Base-by-base conservation (phyloP, 2,888 invertebrate genomes). In the Epinotia brunnichana region DNA sequence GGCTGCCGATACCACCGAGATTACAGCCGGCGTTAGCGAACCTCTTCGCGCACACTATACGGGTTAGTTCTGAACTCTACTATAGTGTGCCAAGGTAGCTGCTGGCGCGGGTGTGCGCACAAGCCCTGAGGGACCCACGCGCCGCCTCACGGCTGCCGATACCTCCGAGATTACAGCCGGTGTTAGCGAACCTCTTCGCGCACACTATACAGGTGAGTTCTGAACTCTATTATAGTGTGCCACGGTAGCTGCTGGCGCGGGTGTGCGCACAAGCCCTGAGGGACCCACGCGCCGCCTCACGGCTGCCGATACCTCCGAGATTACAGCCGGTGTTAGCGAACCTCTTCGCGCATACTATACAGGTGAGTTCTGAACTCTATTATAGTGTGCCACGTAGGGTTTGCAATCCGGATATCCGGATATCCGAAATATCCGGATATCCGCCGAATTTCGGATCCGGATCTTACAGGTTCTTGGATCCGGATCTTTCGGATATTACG, bases 31-130 rank as follows among this genome's bases (percentile, higher is more conserved):
- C 97, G 70, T 95, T 98, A 77, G 96, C 96, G 79, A 97, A 96
- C 87, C 95, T 98, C 77, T 98, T 98, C 94, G 96, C 97, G 84
- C 98, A 98, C 91, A 99, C 99, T 67, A 97, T 99, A 85, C 94
- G 97, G 94, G 98, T 98, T 89, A 66, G 53, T 35, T 9, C 35
- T 35, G 35, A 24, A 24, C 21, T n/a, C n/a, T n/a, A n/a, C n/a
- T n/a, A n/a, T n/a, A n/a, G n/a, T n/a, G n/a, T n/a, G 67, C 97
- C 98, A 68, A 94, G 99, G 79, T 98, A 99, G 90, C 94, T 98
- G 81, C 94, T 99, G 78, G 98, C 98, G 84, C 95, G 98, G 68
- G 94, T 98, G 74, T 94, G 96, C 68, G 96, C 97, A 83, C 95
- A 95, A 80, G 95, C 96, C 76, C 94, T 97, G 77, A 94, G 95